These are phyloP conservation scores for Pseudochirops cupreus DNA, from an alignment of 2,797 vertebrate genomes.

Conservation along the genomic window DNA sequence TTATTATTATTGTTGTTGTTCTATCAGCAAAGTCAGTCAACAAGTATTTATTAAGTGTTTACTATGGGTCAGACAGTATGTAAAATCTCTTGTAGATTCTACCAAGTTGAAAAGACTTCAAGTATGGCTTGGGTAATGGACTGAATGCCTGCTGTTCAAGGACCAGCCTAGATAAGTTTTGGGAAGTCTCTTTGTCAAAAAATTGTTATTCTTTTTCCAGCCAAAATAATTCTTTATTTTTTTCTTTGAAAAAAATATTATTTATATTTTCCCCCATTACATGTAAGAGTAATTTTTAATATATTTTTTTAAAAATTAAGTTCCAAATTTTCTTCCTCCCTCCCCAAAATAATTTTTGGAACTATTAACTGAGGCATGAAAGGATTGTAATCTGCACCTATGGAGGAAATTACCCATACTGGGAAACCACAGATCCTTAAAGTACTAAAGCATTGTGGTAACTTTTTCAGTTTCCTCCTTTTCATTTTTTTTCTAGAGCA, in stretches of 20 bases:
- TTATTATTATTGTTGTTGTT: not conserved
- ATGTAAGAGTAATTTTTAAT: not conserved
- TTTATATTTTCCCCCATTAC: not conserved
- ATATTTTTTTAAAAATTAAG: not conserved
- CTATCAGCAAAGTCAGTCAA: not conserved
- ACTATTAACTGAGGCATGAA: not conserved
- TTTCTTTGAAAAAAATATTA: not conserved
- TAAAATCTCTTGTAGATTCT: not conserved
- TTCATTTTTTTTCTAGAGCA: not conserved
- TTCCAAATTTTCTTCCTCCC: not conserved
- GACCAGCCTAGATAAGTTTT: not conserved
- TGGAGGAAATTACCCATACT: not conserved
- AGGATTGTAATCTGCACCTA: not conserved
- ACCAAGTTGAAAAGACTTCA: not conserved
- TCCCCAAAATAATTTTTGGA: not conserved
- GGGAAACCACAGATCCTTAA: not conserved
- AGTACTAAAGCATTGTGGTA: not conserved
- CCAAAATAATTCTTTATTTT: not conserved
- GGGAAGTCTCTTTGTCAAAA: not conserved
- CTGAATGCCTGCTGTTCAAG: not conserved
- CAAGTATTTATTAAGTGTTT: not conserved
- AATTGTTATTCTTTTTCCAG: not conserved
- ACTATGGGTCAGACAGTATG: not conserved
- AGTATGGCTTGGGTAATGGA: not conserved
- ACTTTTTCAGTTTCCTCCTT: not conserved